Evolutionary conservation across 2,113 vertebrate genomes (phyloP).

Genomic region (Takifugu bimaculatus): DNA sequence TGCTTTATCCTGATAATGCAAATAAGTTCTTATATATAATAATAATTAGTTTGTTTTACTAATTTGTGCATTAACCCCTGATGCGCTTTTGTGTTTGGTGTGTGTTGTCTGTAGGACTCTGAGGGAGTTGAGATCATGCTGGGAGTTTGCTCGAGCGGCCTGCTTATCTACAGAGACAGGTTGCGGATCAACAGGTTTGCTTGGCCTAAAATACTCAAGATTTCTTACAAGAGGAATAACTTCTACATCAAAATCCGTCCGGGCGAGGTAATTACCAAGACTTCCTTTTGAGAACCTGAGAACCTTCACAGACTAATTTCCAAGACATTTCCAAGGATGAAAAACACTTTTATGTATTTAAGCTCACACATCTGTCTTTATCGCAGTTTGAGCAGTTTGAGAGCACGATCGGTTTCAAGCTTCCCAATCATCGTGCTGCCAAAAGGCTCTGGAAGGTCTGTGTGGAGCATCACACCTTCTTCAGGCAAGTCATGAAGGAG

Average conservation of each 20-base stretch:
- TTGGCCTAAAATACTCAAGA: slow-evolving; percentile 98
- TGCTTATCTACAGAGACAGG: slow-evolving; percentile 93
- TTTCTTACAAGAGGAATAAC: slow-evolving; percentile 98
- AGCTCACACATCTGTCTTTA: slow-evolving; percentile 1
- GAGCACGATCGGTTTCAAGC: slow-evolving; percentile 97
- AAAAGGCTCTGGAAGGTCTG: slow-evolving; percentile 98
- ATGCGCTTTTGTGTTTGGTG: slow-evolving; percentile 11
- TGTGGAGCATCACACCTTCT: slow-evolving; percentile 97
- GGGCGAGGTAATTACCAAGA: slow-evolving; percentile 82
- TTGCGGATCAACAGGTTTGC: slow-evolving; percentile 96
- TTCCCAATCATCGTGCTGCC: slow-evolving; percentile 94
- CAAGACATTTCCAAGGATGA: too few species aligned
- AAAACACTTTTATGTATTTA: too few species aligned
- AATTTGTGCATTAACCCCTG: slow-evolving; percentile 43
- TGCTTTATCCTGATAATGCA: slow-evolving; percentile 40
- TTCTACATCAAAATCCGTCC: slow-evolving; percentile 99
- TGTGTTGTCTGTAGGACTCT: slow-evolving; percentile 82
- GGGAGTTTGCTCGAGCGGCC: slow-evolving; percentile 92
- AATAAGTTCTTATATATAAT: slow-evolving; percentile 16
- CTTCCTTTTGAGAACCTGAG: background rate
- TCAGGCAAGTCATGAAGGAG: slow-evolving; percentile 78
- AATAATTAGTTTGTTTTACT: slow-evolving; percentile 20
- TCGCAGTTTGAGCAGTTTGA: slow-evolving; percentile 96
- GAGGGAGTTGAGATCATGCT: slow-evolving; percentile 98
- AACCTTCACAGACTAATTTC: slow-evolving; percentile 53